A percentile compares a stretch with the other conserved stretches of the same genome.
phyloP scores from a whole-genome alignment of 2,113 vertebrate species.

The Archilochus colubris region DNA sequence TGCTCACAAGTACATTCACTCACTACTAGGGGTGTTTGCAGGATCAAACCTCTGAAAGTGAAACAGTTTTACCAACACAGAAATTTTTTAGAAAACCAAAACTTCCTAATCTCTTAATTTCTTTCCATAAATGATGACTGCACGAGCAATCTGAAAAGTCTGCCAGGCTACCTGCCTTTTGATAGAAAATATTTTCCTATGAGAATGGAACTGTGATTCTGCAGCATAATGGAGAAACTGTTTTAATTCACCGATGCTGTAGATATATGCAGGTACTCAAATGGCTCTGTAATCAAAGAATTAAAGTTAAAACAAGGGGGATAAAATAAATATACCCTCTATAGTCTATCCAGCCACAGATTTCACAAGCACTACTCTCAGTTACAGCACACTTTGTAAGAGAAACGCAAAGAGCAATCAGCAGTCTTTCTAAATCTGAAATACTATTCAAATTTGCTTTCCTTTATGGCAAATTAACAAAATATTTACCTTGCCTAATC shows the following conservation, averaged over 20 bases:
- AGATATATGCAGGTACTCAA: background rate
- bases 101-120: constrained; percentile 51
- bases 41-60: background rate
- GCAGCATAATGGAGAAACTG: background rate
- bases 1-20: constrained; percentile 1
- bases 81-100: background rate
- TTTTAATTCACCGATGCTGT: constrained; percentile 2
- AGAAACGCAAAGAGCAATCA: background rate
- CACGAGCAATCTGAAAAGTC: constrained; percentile 25
- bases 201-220: background rate
- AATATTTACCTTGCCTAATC: constrained; percentile 91
- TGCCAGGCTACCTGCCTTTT: constrained; percentile 58
- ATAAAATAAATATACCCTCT: background rate
- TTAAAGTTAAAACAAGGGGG: background rate
- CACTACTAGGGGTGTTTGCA: background rate
- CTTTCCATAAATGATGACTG: constrained; percentile 44
- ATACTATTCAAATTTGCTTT: background rate
- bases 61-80: background rate
- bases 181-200: constrained; percentile 56
- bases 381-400: background rate
- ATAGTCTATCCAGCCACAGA: background rate
- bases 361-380: background rate
- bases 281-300: background rate
- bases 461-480: constrained; percentile 35
- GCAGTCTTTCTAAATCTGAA: background rate